phyloP scores from a whole-genome alignment of 2,113 vertebrate genomes.

The Chiloscyllium plagiosum region DNA sequence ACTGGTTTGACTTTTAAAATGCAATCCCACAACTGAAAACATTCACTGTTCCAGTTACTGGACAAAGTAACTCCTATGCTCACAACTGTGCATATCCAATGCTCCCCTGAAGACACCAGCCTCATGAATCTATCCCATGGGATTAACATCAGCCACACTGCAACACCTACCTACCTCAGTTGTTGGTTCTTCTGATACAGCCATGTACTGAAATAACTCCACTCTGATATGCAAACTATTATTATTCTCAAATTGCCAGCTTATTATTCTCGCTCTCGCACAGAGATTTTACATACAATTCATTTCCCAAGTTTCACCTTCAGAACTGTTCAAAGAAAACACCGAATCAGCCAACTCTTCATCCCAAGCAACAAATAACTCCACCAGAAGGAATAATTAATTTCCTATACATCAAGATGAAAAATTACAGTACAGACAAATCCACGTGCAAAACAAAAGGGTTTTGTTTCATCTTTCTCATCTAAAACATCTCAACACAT shows the following conservation, averaged over 20 bases:
- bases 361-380: background rate
- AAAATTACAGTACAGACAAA: background rate
- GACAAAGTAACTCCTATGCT: background rate
- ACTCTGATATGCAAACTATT: background rate
- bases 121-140: background rate
- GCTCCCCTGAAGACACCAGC: background rate
- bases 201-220: background rate
- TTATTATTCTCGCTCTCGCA: background rate
- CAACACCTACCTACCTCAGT: background rate
- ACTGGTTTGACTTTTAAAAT: conserved; percentile 1
- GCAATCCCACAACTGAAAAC: background rate
- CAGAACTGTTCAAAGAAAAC: background rate
- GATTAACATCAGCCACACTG: background rate
- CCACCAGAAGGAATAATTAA: background rate
- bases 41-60: background rate
- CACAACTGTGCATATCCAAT: background rate
- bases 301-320: no score
- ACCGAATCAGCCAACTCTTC: background rate
- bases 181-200: background rate
- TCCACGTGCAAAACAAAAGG: background rate
- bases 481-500: background rate
- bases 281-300: background rate
- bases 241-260: background rate
- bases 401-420: background rate
- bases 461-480: background rate